These are phyloP conservation scores for Gisinianus flammeolus DNA, from an alignment of 2,888 invertebrate species.

Conservation along the genomic window DNA sequence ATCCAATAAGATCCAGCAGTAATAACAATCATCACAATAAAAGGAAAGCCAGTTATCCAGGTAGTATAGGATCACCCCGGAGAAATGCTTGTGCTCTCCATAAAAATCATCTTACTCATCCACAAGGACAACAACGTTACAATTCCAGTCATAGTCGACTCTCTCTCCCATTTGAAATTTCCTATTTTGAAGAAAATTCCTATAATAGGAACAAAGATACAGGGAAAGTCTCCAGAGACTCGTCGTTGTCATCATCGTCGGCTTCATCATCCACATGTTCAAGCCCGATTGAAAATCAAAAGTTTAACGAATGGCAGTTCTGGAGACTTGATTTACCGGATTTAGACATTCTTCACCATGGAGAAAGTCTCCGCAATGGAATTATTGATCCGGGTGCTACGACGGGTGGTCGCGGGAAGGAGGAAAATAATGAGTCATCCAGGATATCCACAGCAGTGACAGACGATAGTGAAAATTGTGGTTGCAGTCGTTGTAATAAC, in stretches of 20 bases:
- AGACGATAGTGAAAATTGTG: background rate
- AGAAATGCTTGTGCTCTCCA: too few species aligned
- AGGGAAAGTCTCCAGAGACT: too few species aligned
- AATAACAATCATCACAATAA: background rate
- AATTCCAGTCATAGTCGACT: background rate
- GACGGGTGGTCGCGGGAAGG: slow-evolving; percentile 24
- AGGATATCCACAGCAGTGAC: background rate
- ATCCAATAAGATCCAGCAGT: too few species aligned
- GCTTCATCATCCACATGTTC: background rate
- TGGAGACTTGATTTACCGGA: slow-evolving; percentile 25
- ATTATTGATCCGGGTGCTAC: background rate
- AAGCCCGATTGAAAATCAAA: background rate
- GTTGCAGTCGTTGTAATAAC: background rate
- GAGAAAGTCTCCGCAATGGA: background rate
- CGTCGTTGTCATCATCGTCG: too few species aligned
- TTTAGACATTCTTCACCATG: background rate
- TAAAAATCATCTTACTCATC: too few species aligned
- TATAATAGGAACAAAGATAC: too few species aligned
- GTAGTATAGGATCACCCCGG: background rate
- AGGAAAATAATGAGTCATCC: slow-evolving; percentile 4
- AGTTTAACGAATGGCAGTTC: slow-evolving; percentile 44
- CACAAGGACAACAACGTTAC: too few species aligned
- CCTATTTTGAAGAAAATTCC: background rate
- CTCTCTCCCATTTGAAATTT: background rate
- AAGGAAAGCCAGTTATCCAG: background rate